Base-by-base conservation (phyloP, 2,113 vertebrate genomes). In the Entelurus aequoreus region DNA sequence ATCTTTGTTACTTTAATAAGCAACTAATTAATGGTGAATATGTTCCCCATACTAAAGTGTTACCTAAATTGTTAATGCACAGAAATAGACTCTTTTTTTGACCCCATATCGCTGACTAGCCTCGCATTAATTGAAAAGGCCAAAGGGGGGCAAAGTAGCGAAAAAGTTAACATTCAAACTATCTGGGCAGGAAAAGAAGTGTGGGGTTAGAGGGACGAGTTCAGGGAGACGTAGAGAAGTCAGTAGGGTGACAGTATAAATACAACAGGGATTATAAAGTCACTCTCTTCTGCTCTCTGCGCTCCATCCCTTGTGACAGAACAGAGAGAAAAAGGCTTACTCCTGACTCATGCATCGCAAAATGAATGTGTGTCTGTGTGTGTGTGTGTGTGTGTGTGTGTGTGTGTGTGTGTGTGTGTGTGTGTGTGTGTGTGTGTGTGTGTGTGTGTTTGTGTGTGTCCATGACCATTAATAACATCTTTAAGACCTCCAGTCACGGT, bases 211-310 rank as follows among this genome's bases (percentile, higher is more conserved):
- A 74, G 73, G 63, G 66, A 74, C 69, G 78, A 71, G 55, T 40
- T 36, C 46, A 40, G 35, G 14, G 36, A 28, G 61, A 78, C 80
- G 73, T 65, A 67, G 63, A 83, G 69, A 60, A 84, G 77, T 82
- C 79, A 79, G 75, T 63, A 75, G 74, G 79, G 70, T 75, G 79
- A 21, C 74, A 72, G 86, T 79, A 76, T 80, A 86, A 81, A 84
- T 81, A 84, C 77, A 84, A 82, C 74, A 54, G 72, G 85, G 86
- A 88, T 88, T 88, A 88, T 83, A 85, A 68, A 88, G 84, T 86
- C 79, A 67, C 80, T 78, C 84, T 72, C 77, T 81, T 87, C 84
- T 85, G 84, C 81, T 83, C 63, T 79, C 83, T 87, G 86, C 83
- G 77, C 80, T 65, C 69, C 78, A 81, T 86, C 84, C 75, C 83